These are phyloP conservation scores for Penaeus chinensis DNA, from an alignment of 1,140 invertebrate species.

Conservation along the genomic window DNA sequence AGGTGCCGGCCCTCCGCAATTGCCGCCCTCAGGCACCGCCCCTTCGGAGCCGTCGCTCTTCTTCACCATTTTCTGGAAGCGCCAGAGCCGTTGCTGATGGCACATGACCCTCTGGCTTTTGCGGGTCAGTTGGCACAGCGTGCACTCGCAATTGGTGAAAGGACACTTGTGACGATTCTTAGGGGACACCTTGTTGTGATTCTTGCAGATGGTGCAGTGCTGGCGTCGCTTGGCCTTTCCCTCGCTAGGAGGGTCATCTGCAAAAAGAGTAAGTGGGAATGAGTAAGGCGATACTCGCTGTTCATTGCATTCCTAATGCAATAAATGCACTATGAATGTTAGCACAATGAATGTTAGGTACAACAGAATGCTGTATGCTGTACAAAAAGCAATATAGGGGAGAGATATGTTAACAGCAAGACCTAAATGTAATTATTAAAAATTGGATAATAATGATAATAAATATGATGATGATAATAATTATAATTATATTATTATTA, in stretches of 20 bases:
- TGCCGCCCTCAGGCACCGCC: background rate
- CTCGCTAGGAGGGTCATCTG: background rate
- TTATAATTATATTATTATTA: too few species aligned
- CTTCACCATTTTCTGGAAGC: conserved; percentile 24
- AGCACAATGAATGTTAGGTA: too few species aligned
- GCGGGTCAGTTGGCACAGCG: conserved; percentile 34
- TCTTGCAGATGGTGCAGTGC: conserved; percentile 48
- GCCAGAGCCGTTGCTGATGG: conserved; percentile 41
- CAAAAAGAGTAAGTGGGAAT: too few species aligned
- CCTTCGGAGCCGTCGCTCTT: background rate
- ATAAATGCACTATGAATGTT: too few species aligned
- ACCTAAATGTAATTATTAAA: too few species aligned
- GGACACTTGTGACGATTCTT: conserved; percentile 20
- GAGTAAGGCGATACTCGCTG: too few species aligned
- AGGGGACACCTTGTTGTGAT: conserved; percentile 22
- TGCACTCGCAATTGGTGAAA: conserved; percentile 17
- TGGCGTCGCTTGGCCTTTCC: background rate
- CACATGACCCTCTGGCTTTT: conserved; percentile 23
- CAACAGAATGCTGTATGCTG: too few species aligned
- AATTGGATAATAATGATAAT: too few species aligned
- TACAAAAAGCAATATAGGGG: too few species aligned
- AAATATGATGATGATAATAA: too few species aligned
- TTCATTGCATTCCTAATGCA: too few species aligned
- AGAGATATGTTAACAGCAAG: too few species aligned
- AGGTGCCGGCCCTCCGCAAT: background rate